Evolutionary conservation across 2,797 vertebrate species (phyloP).

Genomic region (Neosalanx taihuensis): DNA sequence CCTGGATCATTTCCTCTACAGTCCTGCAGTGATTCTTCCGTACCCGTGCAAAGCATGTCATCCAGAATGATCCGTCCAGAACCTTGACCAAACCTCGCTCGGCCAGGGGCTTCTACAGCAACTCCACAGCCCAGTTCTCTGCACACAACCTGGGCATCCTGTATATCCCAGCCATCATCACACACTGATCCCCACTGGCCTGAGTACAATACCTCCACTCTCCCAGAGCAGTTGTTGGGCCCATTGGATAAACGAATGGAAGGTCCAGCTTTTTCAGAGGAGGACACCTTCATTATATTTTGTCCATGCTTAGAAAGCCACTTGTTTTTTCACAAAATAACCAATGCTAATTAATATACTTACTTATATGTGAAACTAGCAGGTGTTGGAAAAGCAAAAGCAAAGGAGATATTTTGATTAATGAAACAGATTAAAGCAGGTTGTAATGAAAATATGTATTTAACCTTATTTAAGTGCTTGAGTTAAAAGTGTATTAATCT

Average conservation of each 20-base stretch:
- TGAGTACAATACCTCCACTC: conserved; percentile 20
- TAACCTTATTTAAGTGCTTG: too few species aligned
- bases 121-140: conserved; percentile 28
- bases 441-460: neutral
- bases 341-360: neutral
- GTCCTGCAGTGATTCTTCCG: neutral
- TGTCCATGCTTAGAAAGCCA: neutral
- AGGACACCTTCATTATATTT: neutral
- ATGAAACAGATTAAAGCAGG: neutral
- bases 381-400: neutral
- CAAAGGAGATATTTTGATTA: neutral
- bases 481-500: neutral
- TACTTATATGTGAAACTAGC: neutral
- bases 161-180: conserved; percentile 25
- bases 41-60: conserved; percentile 6
- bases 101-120: neutral
- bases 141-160: conserved; percentile 38
- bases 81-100: conserved; percentile 22
- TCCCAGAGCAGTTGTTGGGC: conserved; percentile 13
- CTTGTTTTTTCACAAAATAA: neutral
- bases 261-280: neutral
- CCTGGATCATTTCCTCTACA: conserved; percentile 4
- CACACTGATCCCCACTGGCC: conserved; percentile 30
- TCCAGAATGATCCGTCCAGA: conserved; percentile 14
- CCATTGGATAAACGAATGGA: conserved; percentile 2